Conservation (phyloP, 2,888 invertebrate genomes). For the Bhutanitis thaidina region DNA sequence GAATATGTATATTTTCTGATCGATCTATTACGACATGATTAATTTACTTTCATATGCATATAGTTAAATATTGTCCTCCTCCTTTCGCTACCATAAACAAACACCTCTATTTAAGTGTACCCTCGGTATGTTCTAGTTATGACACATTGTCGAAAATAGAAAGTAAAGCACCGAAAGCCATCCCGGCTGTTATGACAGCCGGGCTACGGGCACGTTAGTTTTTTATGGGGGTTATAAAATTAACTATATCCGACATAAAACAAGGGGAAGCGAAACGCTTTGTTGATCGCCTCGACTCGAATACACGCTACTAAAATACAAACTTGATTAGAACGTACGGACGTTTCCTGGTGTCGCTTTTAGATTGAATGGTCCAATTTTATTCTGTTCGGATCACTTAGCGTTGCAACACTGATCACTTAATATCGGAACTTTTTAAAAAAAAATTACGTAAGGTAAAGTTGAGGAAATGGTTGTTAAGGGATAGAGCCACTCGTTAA, state of each 20-base stretch:
- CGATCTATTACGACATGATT: too few relatives aligned
- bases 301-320: background rate
- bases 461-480: too few relatives aligned
- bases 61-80: too few relatives aligned
- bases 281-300: conserved; percentile 10
- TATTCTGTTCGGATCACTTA: background rate
- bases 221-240: conserved; percentile 34
- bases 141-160: conserved; percentile 25
- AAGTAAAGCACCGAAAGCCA: conserved; percentile 19
- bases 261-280: conserved; percentile 16
- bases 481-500: too few relatives aligned
- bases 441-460: too few relatives aligned
- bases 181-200: conserved; percentile 32
- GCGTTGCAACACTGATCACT: too few relatives aligned
- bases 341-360: background rate
- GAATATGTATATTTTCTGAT: too few relatives aligned
- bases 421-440: too few relatives aligned
- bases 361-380: background rate
- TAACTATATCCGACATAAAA: conserved; percentile 24
- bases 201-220: conserved; percentile 28
- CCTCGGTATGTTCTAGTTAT: conserved; percentile 1
- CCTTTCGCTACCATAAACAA: background rate
- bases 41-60: too few relatives aligned
- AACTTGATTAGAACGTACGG: conserved; percentile 6
- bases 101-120: conserved; percentile 6